Conservation (phyloP, 2,888 invertebrate genomes). For the Allygus modestus region DNA sequence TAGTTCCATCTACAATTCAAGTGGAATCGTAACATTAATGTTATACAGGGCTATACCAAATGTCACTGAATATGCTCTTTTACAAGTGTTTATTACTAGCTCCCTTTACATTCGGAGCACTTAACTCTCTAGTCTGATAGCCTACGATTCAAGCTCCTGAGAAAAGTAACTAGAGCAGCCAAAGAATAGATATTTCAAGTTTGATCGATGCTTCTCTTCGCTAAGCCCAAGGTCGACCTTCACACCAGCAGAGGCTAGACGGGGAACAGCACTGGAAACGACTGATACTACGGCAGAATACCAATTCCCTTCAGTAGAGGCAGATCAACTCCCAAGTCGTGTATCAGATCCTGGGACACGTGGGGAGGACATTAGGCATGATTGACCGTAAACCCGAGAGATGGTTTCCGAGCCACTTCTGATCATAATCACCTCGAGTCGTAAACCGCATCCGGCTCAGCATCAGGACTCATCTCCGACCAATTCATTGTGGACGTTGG, state of each 20-base stretch:
- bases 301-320: not conserved
- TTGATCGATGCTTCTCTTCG: too few relatives aligned
- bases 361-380: conserved; percentile 27
- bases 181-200: too few relatives aligned
- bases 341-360: not conserved
- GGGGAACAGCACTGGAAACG: not conserved
- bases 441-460: conserved; percentile 26
- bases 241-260: not conserved
- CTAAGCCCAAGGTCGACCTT: not conserved
- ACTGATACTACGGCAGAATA: not conserved
- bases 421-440: conserved; percentile 7
- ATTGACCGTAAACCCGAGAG: conserved; percentile 21
- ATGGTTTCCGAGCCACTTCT: not conserved
- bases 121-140: too few relatives aligned
- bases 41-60: too few relatives aligned
- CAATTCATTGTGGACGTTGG: not conserved
- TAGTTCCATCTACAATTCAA: too few relatives aligned
- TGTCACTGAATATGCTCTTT: too few relatives aligned
- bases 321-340: not conserved
- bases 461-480: not conserved
- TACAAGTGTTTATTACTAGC: too few relatives aligned
- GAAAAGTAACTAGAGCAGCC: too few relatives aligned
- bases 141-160: too few relatives aligned
- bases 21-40: too few relatives aligned
- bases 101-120: too few relatives aligned